Percentiles rank a stretch among this genome's conserved stretches.
Conservation (phyloP, 1,140 invertebrate species). For the Acyrthosiphon pisum region DNA sequence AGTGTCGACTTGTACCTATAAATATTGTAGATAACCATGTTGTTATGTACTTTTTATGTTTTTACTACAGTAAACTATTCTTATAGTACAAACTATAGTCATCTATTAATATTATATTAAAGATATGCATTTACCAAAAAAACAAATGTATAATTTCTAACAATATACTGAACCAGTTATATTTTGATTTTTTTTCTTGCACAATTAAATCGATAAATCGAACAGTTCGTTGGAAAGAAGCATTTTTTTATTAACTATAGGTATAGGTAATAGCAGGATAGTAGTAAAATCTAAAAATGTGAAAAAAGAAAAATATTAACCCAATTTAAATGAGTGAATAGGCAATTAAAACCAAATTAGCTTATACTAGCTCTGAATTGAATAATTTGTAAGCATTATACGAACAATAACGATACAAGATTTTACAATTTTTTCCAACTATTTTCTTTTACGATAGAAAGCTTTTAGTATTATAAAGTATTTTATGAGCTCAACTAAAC, state of each 20-base stretch:
- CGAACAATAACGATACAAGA: not conserved
- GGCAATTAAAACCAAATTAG: not conserved
- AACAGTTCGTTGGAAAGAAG: not conserved
- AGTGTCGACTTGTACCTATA: not conserved
- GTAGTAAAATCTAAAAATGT: not conserved
- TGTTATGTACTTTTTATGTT: accelerated
- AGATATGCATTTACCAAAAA: too few relatives aligned
- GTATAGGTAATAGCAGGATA: not conserved
- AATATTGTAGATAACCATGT: not conserved
- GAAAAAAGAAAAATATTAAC: not conserved
- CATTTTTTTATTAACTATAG: too few relatives aligned
- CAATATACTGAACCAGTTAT: not conserved
- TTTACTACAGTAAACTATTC: not conserved
- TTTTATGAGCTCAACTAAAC: slow-evolving; percentile 32
- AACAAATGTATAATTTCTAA: not conserved
- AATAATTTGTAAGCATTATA: not conserved
- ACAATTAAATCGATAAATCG: not conserved
- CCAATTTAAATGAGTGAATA: not conserved
- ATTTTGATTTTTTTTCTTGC: not conserved
- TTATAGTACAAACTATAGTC: not conserved
- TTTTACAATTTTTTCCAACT: not conserved
- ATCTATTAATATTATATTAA: not conserved
- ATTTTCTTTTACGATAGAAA: not conserved
- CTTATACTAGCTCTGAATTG: not conserved
- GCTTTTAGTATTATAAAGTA: not conserved